Conservation (phyloP, 2,113 vertebrate genomes). For the Heterocephalus glaber region DNA sequence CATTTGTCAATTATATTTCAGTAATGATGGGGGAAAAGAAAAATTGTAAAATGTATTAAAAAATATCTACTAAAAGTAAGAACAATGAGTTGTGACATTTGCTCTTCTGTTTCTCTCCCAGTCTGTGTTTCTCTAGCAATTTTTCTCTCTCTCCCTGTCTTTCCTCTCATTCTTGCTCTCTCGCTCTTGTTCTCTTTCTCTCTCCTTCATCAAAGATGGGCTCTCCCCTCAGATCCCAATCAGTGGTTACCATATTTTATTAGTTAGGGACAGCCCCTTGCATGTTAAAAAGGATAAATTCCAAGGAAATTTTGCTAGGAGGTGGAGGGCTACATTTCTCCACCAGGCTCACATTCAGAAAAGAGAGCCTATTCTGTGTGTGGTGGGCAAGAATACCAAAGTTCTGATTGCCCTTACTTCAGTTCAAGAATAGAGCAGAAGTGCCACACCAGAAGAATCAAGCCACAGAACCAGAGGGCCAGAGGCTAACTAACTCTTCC, state of each 20-base stretch:
- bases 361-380: neutral
- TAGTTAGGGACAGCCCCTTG: neutral
- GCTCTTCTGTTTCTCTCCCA: neutral
- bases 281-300: neutral
- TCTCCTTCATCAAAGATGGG: neutral
- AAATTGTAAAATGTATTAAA: neutral
- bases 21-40: neutral
- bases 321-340: neutral
- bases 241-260: neutral
- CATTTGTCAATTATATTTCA: neutral
- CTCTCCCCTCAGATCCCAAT: neutral
- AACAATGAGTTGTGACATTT: neutral
- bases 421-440: neutral
- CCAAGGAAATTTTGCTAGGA: neutral
- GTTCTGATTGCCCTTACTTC: neutral
- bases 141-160: neutral
- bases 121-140: neutral
- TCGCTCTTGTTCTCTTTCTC: too few relatives aligned
- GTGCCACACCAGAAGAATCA: neutral
- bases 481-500: neutral
- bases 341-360: too few relatives aligned
- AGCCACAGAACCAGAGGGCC: neutral
- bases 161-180: neutral
- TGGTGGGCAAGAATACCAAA: neutral
- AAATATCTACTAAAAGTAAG: neutral